These are phyloP conservation scores for Stegophylla sp. DNA, from an alignment of 2,888 invertebrate species.

Conservation along the genomic window DNA sequence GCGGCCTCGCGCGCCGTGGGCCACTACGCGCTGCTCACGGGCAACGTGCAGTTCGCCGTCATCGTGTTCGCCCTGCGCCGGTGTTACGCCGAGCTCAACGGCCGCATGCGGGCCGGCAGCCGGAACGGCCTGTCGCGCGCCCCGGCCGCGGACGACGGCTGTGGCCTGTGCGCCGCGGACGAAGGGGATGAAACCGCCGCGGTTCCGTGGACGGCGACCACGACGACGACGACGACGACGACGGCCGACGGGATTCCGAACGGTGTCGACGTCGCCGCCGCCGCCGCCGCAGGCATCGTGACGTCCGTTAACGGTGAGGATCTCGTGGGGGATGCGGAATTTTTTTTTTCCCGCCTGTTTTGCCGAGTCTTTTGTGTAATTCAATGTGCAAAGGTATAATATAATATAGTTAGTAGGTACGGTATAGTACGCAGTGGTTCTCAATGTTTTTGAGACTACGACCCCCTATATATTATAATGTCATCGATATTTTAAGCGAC, in stretches of 20 bases:
- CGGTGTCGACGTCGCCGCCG: neutral
- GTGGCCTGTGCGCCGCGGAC: neutral
- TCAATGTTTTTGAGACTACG: too few species aligned
- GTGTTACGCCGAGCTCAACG: slow-evolving; percentile 36
- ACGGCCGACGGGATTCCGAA: neutral
- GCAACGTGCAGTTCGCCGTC: slow-evolving; percentile 36
- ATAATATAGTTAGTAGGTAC: too few species aligned
- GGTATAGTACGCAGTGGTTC: too few species aligned
- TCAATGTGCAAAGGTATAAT: too few species aligned
- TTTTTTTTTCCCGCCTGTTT: too few species aligned
- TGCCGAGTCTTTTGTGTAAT: too few species aligned
- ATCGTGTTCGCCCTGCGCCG: slow-evolving; percentile 5
- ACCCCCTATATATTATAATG: too few species aligned
- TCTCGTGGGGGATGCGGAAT: too few species aligned
- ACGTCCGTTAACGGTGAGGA: slow-evolving; percentile 23
- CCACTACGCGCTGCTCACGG: slow-evolving; percentile 32
- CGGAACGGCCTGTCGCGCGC: neutral
- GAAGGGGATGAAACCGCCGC: too few species aligned
- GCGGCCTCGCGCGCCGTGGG: neutral
- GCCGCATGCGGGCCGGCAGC: slow-evolving; percentile 7
- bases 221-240: neutral
- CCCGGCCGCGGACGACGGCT: neutral
- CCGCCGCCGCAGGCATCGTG: neutral
- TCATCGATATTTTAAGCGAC: too few species aligned
- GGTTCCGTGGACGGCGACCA: neutral